These are phyloP conservation scores for Protobothrops mucrosquamatus DNA, from an alignment of 2,113 vertebrate genomes.

Conservation along the genomic window DNA sequence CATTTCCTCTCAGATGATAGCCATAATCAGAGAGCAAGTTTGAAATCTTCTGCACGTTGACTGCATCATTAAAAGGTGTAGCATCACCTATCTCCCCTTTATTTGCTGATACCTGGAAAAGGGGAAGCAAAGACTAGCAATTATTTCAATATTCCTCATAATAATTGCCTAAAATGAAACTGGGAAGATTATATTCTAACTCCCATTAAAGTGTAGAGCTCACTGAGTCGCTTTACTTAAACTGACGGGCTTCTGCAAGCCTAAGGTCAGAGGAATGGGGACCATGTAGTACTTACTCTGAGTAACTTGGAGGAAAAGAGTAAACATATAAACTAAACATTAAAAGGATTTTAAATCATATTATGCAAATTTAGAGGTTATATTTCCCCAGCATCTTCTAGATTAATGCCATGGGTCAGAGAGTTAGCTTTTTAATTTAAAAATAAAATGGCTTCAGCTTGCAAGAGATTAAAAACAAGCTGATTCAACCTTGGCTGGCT, in stretches of 20 bases:
- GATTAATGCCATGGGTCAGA: not conserved
- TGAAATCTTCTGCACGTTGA: constrained; percentile 98
- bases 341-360: not conserved
- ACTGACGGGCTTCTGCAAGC: not conserved
- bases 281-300: not conserved
- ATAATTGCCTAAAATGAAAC: too few relatives aligned
- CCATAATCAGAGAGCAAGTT: constrained; percentile 96
- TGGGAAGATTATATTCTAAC: not conserved
- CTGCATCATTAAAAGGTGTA: constrained; percentile 96
- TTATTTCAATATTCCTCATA: too few relatives aligned
- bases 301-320: not conserved
- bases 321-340: not conserved
- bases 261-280: not conserved
- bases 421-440: not conserved
- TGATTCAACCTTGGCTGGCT: not conserved
- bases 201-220: not conserved
- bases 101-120: constrained; percentile 90
- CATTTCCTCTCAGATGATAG: constrained; percentile 96
- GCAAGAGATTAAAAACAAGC: not conserved
- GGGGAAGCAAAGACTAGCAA: constrained; percentile 10
- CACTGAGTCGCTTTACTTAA: not conserved
- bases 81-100: constrained; percentile 98
- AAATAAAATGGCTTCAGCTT: not conserved
- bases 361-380: not conserved
- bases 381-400: not conserved